Base-by-base conservation (phyloP, 2,888 invertebrate genomes). In the Hartigia nigra region DNA sequence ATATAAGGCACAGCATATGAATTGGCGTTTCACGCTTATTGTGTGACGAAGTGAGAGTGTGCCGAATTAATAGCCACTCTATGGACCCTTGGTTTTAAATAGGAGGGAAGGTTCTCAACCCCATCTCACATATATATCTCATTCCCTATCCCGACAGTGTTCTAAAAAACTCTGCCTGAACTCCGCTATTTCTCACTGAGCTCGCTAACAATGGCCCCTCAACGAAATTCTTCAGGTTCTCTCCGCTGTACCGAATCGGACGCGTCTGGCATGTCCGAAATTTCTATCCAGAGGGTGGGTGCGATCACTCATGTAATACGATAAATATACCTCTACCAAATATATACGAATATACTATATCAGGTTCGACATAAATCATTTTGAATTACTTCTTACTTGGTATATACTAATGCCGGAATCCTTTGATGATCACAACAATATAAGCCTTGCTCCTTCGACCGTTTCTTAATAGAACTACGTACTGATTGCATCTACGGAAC, bases 1-100 rank as follows among this genome's bases (percentile, higher is more conserved):
- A 84, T 84, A 85, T 84, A 85, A 85, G 86, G 85, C 86, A 86
- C 84, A 82, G 87, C 86, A 88, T 88, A 90, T 90, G 90, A 89
- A 89, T 89, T 89, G 90, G 89, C 90, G 89, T 90, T 90, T 90
- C 90, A 87, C 90, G 87, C 89, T 88, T 89, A 89, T 90, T 90
- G 90, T 89, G 86, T 86, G 84, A 86, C 86, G 84, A 86, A 86
- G 84, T 83, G 86, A 87, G 89, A 89, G 88, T 88, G 87, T 86
- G 87, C 87, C 87, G 90, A 89, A 90, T 90, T 90, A 90, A 89
- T 89, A 89, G 88, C 88, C 89, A 89, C 90, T 90, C 87, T 81
- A 87, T 84, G 86, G 74, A 34, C 85, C 84, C 87, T 86, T 81
- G 83, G 83, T 85, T 86, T 85, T 23, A 32, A 12, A 12, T 32